These are phyloP conservation scores for Taphrorychus bicolor DNA, from an alignment of 2,888 invertebrate species.

Conservation along the genomic window DNA sequence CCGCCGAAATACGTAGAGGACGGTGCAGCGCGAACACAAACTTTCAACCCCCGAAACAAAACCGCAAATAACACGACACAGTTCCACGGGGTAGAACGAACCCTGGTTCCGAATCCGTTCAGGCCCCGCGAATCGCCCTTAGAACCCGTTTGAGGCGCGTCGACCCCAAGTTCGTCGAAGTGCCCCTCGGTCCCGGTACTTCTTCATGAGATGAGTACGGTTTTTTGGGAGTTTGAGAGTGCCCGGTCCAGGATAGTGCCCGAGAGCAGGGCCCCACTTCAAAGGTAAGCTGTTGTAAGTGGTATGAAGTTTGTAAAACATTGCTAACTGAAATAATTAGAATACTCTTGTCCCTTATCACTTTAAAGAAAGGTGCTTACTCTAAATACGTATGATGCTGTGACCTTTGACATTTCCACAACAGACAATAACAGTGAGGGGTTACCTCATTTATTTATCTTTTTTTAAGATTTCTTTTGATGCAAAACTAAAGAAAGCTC, in stretches of 20 bases:
- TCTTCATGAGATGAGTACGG: conserved; percentile 19
- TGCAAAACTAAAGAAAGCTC: no score
- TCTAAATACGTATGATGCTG: no score
- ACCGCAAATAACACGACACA: conserved; percentile 5
- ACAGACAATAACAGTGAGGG: neutral
- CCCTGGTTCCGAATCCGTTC: neutral
- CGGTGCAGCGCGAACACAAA: conserved; percentile 35
- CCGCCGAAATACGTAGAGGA: conserved; percentile 17
- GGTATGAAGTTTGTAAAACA: no score
- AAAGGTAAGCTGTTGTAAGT: conserved; percentile 29
- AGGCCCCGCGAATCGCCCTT: neutral
- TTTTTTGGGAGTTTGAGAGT: conserved; percentile 6
- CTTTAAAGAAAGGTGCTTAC: no score
- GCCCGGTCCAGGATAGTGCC: conserved; percentile 11
- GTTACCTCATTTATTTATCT: no score
- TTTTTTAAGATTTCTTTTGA: no score
- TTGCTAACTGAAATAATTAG: no score
- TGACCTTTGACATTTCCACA: conserved; percentile 22
- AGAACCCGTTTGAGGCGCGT: no score
- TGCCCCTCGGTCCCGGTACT: neutral
- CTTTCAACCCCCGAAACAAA: conserved; percentile 20
- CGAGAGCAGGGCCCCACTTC: conserved; percentile 36
- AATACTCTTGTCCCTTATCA: neutral
- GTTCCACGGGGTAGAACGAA: neutral
- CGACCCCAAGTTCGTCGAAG: neutral